Evolutionary conservation across 2,888 invertebrate genomes (phyloP), one percentile per base, ranked within the genome.

Genomic region (Euplexia lucipara): DNA sequence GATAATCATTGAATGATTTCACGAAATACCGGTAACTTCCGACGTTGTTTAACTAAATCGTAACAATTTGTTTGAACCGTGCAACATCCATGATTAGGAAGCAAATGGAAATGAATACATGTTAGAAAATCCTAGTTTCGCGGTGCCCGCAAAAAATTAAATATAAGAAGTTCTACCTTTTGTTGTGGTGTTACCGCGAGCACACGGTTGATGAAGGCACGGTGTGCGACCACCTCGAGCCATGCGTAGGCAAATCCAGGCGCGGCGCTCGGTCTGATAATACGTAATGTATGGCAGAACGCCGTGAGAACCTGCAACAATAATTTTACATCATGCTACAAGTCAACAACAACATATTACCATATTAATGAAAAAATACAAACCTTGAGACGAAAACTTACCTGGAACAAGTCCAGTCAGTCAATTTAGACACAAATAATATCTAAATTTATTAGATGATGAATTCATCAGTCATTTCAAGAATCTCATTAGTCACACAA

Each of bases 171-270:
- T 48, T 16, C 63, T 89, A 96, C 96, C 95, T 99, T 98, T 90
- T 99, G 98, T 86, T 98, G 98, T 6, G 98, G 98, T 12, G 98
- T 98, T 64, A 97, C 97, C 0, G 98, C 98, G 32, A 99, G 95
- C 94, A 99, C 98, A 59, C 99, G 96, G 57, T 99, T 99, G 86
- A 99, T 97, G 92, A 99, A 99, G 0, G 98, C 98, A 59, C 99
- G 96, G 92, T 99, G 99, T 0, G 99, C 99, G 42, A 99, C 98
- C 49, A 99, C 95, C 92, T 99, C 99, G 63, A 99, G 95, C 99
- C 99, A 99, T 2, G 99, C 98, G 91, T 98, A 99, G 63, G 99
- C 98, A 92, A 99, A 99, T 0, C 98, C 99, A 0, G 99, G 99
- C 0, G 98, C 99, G 82, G 98, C 97, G 48, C 97, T 97, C 10